Conservation (phyloP, 2,888 invertebrate species). For the Emmelina monodactyla region DNA sequence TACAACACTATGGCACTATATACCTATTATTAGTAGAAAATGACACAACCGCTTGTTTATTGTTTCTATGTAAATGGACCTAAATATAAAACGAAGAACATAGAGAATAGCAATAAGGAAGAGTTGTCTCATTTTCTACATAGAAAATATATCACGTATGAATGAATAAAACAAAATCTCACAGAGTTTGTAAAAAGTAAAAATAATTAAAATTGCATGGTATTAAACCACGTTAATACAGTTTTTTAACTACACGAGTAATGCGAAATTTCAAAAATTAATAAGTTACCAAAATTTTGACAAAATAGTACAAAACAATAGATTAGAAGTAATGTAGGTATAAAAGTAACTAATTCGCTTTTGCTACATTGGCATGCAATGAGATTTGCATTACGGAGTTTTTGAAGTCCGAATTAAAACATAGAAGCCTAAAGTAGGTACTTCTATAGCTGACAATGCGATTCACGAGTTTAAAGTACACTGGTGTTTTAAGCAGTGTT, state of each 20-base stretch:
- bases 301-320: constrained; percentile 38
- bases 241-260: constrained; percentile 29
- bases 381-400: constrained; percentile 21
- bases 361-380: constrained; percentile 63
- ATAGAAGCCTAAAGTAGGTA: constrained; percentile 35
- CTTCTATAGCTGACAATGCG: constrained; percentile 26
- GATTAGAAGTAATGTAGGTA: constrained; percentile 42
- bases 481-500: constrained; percentile 8
- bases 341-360: constrained; percentile 36
- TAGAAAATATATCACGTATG: no score
- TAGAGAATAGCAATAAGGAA: no score
- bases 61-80: constrained; percentile 2
- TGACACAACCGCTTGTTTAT: not conserved
- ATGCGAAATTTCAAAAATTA: constrained; percentile 24
- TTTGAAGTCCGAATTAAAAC: constrained; percentile 21
- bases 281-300: constrained; percentile 16
- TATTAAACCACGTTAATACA: constrained; percentile 20
- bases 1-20: not conserved
- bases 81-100: constrained; percentile 2
- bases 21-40: not conserved
- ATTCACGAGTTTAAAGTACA: constrained; percentile 7
- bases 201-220: constrained; percentile 37
- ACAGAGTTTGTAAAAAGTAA: constrained; percentile 28
- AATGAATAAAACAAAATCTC: no score
- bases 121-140: no score